Evolutionary conservation across 1,140 invertebrate species (phyloP).

Genomic region (Bombus waltoni): DNA sequence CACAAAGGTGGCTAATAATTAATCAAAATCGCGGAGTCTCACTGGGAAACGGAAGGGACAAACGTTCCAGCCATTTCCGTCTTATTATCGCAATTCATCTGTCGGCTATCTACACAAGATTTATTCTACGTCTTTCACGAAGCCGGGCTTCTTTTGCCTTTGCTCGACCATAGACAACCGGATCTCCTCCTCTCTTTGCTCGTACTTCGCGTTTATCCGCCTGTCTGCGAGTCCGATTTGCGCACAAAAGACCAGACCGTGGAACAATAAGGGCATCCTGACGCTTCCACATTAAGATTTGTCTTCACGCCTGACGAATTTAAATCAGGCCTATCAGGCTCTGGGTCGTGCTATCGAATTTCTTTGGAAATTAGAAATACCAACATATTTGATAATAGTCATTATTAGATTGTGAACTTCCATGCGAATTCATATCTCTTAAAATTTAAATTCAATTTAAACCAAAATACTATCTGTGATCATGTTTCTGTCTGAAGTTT

Average conservation of each 20-base stretch:
- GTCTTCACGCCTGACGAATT: conserved; percentile 41
- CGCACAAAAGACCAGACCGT: conserved; percentile 46
- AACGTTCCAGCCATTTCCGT: background rate
- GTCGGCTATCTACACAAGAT: conserved; percentile 39
- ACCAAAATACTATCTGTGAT: too few relatives aligned
- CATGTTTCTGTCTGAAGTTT: too few relatives aligned
- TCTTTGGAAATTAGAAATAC: background rate
- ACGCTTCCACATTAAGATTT: conserved; percentile 43
- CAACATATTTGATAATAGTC: background rate
- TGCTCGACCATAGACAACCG: conserved; percentile 2
- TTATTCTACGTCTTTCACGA: conserved; percentile 38
- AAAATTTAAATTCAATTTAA: background rate
- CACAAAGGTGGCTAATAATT: background rate
- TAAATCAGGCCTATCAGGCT: background rate
- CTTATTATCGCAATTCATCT: conserved; percentile 34
- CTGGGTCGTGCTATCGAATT: background rate
- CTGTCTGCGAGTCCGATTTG: conserved; percentile 54
- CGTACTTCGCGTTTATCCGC: conserved; percentile 35
- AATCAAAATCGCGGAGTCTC: conserved; percentile 9
- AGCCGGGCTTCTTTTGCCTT: conserved; percentile 27
- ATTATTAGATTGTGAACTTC: background rate
- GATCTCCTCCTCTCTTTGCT: conserved; percentile 29
- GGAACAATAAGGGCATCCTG: conserved; percentile 59
- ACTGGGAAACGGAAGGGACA: background rate
- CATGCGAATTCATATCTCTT: background rate